A percentile compares a stretch with the other conserved stretches of the same genome.
Conservation (phyloP, 2,797 vertebrate species). For the Esox masquinongy region DNA sequence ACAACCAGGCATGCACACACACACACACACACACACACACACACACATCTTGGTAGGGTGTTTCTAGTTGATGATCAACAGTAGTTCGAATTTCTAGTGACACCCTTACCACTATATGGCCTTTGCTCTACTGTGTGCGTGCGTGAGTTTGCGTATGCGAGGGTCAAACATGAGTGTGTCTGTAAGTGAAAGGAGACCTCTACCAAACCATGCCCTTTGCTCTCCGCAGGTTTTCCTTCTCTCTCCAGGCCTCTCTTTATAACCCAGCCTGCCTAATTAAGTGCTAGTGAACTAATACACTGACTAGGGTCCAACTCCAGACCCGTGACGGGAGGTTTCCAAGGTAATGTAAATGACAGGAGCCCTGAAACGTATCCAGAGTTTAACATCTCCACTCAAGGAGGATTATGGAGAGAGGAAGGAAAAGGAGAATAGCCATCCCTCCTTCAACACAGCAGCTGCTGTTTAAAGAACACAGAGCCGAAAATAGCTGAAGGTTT, state of each 20-base stretch:
- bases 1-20: too few species aligned
- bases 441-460: slow-evolving; percentile 22
- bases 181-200: not conserved
- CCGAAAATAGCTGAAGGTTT: slow-evolving; percentile 26
- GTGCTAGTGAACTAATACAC: slow-evolving; percentile 52
- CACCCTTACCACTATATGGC: slow-evolving; percentile 38
- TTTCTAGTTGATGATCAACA: not conserved
- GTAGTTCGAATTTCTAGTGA: slow-evolving; percentile 2
- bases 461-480: slow-evolving; percentile 21
- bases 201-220: not conserved
- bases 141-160: not conserved
- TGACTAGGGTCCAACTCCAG: not conserved
- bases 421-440: slow-evolving; percentile 23
- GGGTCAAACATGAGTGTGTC: not conserved
- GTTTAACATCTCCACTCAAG: not conserved
- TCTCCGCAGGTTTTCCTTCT: not conserved
- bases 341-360: slow-evolving; percentile 61
- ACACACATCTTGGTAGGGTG: not conserved
- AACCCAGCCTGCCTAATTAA: slow-evolving; percentile 68
- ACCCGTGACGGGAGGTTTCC: slow-evolving; percentile 45
- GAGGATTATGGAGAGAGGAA: slow-evolving; percentile 4
- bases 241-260: slow-evolving; percentile 40
- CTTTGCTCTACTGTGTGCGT: slow-evolving; percentile 3
- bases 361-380: slow-evolving; percentile 30
- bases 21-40: too few species aligned